Conservation (phyloP, 2,113 vertebrate genomes). For the Notothenia rossii region DNA sequence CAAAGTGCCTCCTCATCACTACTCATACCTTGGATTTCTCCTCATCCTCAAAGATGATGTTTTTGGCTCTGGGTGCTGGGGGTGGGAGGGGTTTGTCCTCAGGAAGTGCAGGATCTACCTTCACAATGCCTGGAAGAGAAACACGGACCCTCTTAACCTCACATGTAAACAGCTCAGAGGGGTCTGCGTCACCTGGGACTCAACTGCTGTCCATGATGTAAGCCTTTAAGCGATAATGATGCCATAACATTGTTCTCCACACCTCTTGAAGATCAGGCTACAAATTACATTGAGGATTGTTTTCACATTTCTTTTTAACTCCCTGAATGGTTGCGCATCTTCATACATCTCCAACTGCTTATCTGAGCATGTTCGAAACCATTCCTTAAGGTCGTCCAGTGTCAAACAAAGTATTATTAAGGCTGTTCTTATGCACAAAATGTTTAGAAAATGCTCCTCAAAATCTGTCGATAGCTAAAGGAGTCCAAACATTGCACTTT, state of each 20-base stretch:
- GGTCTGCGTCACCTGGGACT: background rate
- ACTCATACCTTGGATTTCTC: slow-evolving; percentile 95
- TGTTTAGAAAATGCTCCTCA: background rate
- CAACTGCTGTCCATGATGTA: background rate
- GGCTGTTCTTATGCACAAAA: background rate
- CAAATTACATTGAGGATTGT: background rate
- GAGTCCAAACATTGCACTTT: background rate
- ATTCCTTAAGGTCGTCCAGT: background rate
- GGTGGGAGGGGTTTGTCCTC: slow-evolving; percentile 86
- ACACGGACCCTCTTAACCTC: slow-evolving; percentile 36
- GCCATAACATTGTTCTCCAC: background rate
- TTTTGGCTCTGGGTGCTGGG: slow-evolving; percentile 90
- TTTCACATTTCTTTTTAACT: background rate
- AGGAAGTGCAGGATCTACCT: slow-evolving; percentile 92
- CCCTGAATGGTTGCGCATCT: background rate
- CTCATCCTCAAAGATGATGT: slow-evolving; percentile 95
- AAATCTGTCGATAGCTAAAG: too few species aligned
- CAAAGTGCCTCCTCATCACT: background rate
- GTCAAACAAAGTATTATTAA: background rate
- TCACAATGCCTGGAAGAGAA: slow-evolving; percentile 91
- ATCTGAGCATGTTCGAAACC: background rate
- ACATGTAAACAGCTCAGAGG: slow-evolving; percentile 8
- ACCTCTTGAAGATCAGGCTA: background rate
- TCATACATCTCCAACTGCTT: background rate
- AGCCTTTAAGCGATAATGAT: background rate